phyloP scores from a whole-genome alignment of 2,797 vertebrate genomes.

The Sternarchorhynchus goeldii region DNA sequence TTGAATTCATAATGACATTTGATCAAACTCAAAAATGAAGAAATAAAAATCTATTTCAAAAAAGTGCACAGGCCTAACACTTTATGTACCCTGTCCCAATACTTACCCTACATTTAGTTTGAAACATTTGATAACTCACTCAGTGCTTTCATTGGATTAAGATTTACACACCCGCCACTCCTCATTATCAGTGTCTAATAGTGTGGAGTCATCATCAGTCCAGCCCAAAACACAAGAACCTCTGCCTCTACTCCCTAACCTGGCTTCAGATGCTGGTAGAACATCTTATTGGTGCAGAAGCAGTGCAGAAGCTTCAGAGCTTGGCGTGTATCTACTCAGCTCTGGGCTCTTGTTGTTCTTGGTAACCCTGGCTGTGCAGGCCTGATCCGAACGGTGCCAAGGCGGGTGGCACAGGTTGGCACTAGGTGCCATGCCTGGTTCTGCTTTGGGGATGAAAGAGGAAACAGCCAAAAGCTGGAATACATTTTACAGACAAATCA shows the following conservation, averaged over 20 bases:
- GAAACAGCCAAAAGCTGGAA: conserved; percentile 45
- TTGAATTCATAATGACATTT: too few relatives aligned
- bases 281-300: conserved; percentile 46
- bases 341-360: conserved; percentile 34
- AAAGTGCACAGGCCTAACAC: too few relatives aligned
- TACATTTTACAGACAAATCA: conserved; percentile 37
- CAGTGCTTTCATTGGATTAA: conserved; percentile 2
- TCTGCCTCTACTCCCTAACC: conserved; percentile 35
- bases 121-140: neutral
- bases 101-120: neutral
- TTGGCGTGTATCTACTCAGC: conserved; percentile 45
- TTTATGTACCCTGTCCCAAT: neutral
- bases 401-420: conserved; percentile 1
- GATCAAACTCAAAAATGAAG: too few relatives aligned
- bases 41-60: too few relatives aligned
- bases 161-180: conserved; percentile 14
- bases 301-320: conserved; percentile 34
- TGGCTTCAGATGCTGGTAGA: conserved; percentile 42
- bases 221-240: conserved; percentile 33
- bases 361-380: neutral
- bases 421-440: conserved; percentile 30
- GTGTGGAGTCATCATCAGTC: conserved; percentile 1
- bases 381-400: conserved; percentile 19
- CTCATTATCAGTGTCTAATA: conserved; percentile 17
- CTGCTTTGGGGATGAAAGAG: conserved; percentile 29